These are phyloP conservation scores for Leptodirus hochenwartii DNA, from an alignment of 2,888 invertebrate genomes.

Conservation along the genomic window DNA sequence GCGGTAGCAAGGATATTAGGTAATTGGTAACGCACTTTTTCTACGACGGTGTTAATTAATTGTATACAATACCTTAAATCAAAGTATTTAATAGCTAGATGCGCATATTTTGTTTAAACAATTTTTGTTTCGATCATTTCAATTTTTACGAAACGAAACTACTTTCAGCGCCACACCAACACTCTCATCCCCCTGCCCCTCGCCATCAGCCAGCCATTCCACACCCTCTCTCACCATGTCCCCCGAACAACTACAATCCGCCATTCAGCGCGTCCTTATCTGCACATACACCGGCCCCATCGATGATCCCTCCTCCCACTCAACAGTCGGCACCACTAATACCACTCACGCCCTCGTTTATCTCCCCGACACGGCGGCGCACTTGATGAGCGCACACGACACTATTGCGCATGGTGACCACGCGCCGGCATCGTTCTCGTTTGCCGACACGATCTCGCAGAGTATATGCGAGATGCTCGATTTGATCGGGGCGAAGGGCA, in stretches of 20 bases:
- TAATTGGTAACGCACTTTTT: no score
- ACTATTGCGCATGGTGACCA: no score
- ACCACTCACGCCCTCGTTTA: slow-evolving; percentile 20
- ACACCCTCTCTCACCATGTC: slow-evolving; percentile 45
- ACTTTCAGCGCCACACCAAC: slow-evolving; percentile 20
- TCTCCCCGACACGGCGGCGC: slow-evolving; percentile 28
- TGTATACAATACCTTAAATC: no score
- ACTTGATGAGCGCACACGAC: slow-evolving; percentile 29
- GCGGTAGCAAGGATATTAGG: no score
- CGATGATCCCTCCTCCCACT: slow-evolving; percentile 17
- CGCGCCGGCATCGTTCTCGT: no score
- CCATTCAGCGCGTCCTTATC: slow-evolving; percentile 50
- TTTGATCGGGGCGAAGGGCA: no score
- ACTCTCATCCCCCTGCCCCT: slow-evolving; percentile 23
- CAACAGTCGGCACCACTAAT: slow-evolving; percentile 27
- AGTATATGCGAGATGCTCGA: slow-evolving; percentile 30
- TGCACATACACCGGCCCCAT: slow-evolving; percentile 46
- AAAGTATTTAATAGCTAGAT: no score
- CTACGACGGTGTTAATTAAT: no score
- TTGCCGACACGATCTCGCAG: slow-evolving; percentile 38
- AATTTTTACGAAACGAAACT: neutral
- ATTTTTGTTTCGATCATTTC: no score
- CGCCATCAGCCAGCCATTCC: slow-evolving; percentile 27
- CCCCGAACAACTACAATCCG: slow-evolving; percentile 42
- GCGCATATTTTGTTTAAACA: no score